phyloP scores from a whole-genome alignment of 2,113 vertebrate species.

The Macroglossus sobrinus region DNA sequence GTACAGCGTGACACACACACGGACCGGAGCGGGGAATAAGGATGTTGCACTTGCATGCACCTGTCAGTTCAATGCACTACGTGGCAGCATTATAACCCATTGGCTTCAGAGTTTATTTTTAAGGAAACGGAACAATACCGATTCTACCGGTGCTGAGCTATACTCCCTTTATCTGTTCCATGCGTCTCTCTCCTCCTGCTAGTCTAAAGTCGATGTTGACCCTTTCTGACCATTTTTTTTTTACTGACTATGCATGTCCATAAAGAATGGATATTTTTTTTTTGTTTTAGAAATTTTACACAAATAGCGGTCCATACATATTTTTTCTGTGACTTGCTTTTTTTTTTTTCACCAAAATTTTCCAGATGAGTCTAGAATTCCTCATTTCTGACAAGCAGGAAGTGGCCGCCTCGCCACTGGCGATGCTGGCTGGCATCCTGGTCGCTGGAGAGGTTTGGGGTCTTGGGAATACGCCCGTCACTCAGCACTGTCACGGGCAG shows the following conservation, averaged over 20 bases:
- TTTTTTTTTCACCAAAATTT: neutral
- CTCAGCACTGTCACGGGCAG: rapidly evolving
- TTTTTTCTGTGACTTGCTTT: neutral
- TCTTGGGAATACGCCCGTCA: rapidly evolving
- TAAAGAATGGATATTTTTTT: rapidly evolving
- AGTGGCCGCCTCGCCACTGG: neutral
- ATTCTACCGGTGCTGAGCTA: too few relatives aligned
- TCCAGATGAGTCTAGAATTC: neutral
- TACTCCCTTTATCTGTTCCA: rapidly evolving
- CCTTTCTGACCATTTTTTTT: rapidly evolving
- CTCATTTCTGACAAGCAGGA: neutral
- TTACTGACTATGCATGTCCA: rapidly evolving
- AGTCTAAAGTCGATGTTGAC: neutral
- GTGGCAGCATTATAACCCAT: too few relatives aligned
- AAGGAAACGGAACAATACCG: neutral
- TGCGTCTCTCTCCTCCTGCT: rapidly evolving
- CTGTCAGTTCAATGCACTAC: neutral
- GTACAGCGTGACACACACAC: rapidly evolving
- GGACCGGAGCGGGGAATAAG: rapidly evolving
- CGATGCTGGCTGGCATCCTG: neutral
- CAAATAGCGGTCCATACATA: rapidly evolving
- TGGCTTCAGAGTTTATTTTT: neutral
- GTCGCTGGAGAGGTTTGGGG: neutral
- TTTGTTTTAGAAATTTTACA: neutral
- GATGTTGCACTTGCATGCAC: rapidly evolving